Conservation (phyloP, 2,797 vertebrate genomes). For the Fratercula arctica region DNA sequence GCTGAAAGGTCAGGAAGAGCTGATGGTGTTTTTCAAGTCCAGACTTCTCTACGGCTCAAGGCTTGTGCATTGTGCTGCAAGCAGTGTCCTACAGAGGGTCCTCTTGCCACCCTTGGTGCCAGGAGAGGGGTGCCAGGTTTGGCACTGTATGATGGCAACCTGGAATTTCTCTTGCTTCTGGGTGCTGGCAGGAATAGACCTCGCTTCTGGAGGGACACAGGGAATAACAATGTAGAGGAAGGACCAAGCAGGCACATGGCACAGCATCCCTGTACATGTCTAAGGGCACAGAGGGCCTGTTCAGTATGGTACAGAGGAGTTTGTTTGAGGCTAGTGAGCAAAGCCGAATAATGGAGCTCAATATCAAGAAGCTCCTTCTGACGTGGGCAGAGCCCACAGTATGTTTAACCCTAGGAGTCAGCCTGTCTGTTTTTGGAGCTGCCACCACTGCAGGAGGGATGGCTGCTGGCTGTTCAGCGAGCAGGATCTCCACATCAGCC, state of each 20-base stretch:
- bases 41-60: not conserved
- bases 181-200: not conserved
- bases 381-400: not conserved
- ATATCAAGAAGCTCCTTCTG: not conserved
- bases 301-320: not conserved
- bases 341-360: not conserved
- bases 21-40: not conserved
- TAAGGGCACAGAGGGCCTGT: not conserved
- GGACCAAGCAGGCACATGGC: not conserved
- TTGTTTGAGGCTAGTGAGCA: not conserved
- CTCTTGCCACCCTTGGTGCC: not conserved
- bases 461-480: not conserved
- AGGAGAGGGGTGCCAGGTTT: not conserved
- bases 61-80: not conserved
- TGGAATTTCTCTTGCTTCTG: not conserved
- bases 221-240: not conserved
- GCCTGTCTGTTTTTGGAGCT: not conserved
- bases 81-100: not conserved
- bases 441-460: not conserved
- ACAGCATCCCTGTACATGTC: not conserved
- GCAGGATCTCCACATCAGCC: not conserved
- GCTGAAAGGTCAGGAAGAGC: constrained; percentile 6
- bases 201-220: not conserved
- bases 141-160: not conserved
- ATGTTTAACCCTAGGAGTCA: not conserved